Evolutionary conservation across 2,113 vertebrate species (phyloP).

Genomic region (Collichthys lucidus): DNA sequence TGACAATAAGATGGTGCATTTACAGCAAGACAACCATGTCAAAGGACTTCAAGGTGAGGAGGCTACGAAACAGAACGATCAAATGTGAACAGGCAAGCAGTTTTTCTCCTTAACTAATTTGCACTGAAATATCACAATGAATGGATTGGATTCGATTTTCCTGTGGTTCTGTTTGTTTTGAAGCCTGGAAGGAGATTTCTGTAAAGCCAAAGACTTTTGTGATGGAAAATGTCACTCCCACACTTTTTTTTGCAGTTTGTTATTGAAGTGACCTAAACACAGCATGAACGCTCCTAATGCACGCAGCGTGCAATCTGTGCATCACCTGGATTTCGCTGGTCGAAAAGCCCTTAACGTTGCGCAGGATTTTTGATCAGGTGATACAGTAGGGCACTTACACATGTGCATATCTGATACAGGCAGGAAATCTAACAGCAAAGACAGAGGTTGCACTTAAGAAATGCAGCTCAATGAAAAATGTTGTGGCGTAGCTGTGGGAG

Average conservation of each 20-base stretch:
- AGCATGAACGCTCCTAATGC: background rate
- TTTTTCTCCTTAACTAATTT: slow-evolving; percentile 43
- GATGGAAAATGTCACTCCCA: slow-evolving; percentile 28
- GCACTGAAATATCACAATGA: slow-evolving; percentile 66
- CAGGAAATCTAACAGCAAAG: background rate
- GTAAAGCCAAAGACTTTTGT: slow-evolving; percentile 13
- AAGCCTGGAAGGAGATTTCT: slow-evolving; percentile 31
- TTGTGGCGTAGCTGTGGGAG: slow-evolving; percentile 23
- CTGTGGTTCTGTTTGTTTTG: slow-evolving; percentile 21
- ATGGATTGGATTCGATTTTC: slow-evolving; percentile 25
- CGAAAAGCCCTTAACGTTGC: slow-evolving; percentile 38
- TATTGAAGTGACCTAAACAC: slow-evolving; percentile 23
- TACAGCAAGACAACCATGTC: slow-evolving; percentile 11
- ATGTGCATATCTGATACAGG: background rate
- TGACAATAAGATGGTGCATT: slow-evolving; percentile 9
- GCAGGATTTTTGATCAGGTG: slow-evolving; percentile 11
- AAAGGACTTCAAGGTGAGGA: slow-evolving; percentile 15
- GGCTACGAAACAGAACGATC: background rate
- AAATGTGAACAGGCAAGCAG: slow-evolving; percentile 61
- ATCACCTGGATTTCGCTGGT: slow-evolving; percentile 60
- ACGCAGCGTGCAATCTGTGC: background rate
- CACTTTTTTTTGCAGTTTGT: background rate
- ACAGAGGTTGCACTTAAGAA: slow-evolving; percentile 1
- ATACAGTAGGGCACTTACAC: background rate
- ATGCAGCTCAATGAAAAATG: slow-evolving; percentile 15